Evolutionary conservation across 2,888 invertebrate species (phyloP).

Genomic region (Acutogordius australiensis): DNA sequence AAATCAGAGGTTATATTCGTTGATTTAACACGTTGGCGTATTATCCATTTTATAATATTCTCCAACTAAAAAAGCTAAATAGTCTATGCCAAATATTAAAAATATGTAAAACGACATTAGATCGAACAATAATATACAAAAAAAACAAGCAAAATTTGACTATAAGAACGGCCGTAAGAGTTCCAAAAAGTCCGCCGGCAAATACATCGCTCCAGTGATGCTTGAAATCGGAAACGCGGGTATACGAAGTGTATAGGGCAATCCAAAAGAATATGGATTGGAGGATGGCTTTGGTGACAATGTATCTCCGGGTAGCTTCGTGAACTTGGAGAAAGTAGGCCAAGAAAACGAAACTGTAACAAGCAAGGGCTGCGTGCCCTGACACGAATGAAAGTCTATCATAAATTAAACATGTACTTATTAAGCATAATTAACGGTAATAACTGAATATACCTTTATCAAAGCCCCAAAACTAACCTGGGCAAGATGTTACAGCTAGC

Average conservation of each 20-base stretch:
- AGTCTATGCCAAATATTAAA: neutral
- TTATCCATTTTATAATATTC: no score
- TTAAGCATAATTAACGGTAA: no score
- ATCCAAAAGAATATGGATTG: constrained; percentile 2
- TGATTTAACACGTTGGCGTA: no score
- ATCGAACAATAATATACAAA: neutral
- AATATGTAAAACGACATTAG: neutral
- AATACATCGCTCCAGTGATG: constrained; percentile 8
- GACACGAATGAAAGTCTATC: neutral
- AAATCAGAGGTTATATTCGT: no score
- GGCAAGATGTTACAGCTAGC: no score
- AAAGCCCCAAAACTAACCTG: no score
- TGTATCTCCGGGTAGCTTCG: constrained; percentile 4
- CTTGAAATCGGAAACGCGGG: constrained; percentile 1
- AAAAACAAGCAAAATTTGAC: neutral
- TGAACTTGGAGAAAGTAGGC: constrained; percentile 2
- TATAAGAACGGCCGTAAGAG: neutral
- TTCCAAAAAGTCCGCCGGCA: constrained; percentile 3
- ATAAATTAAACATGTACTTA: no score
- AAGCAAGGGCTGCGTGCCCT: neutral
- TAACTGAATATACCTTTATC: no score
- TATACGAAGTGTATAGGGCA: constrained; percentile 1
- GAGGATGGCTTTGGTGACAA: neutral
- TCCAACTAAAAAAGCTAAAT: neutral
- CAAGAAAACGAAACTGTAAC: constrained; percentile 1